Evolutionary conservation across 1,140 invertebrate species (phyloP).

Genomic region (Drosophila pachea): DNA sequence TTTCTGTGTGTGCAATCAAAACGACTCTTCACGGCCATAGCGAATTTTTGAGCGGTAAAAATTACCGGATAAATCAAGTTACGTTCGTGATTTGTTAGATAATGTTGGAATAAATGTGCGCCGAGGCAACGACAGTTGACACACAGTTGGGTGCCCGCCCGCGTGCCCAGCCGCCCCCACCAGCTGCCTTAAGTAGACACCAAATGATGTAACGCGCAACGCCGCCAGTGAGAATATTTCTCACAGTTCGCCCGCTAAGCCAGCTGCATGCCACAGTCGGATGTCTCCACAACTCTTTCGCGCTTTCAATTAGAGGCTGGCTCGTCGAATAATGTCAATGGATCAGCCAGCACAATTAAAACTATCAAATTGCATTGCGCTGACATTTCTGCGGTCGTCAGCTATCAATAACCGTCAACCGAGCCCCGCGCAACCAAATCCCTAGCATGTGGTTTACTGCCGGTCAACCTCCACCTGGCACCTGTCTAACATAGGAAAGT

Average conservation of each 20-base stretch:
- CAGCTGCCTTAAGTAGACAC: constrained; percentile 20
- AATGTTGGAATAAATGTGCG: constrained; percentile 76
- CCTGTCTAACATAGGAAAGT: background rate
- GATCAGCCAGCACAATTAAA: constrained; percentile 63
- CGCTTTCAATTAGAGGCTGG: constrained; percentile 55
- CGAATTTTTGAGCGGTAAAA: constrained; percentile 57
- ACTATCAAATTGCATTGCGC: constrained; percentile 45
- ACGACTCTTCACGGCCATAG: constrained; percentile 62
- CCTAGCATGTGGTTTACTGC: constrained; percentile 62
- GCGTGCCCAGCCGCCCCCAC: constrained; percentile 1
- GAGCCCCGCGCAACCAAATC: constrained; percentile 47
- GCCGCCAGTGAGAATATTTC: constrained; percentile 24
- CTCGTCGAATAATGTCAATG: constrained; percentile 64
- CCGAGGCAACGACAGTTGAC: constrained; percentile 36
- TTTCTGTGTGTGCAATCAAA: constrained; percentile 28
- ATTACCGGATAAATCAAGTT: constrained; percentile 79
- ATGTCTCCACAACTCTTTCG: constrained; percentile 36
- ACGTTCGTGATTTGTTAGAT: constrained; percentile 78
- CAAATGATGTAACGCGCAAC: constrained; percentile 30
- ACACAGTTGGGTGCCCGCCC: constrained; percentile 58
- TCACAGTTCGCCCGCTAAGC: constrained; percentile 11
- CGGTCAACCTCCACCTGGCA: background rate
- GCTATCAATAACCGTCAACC: constrained; percentile 63
- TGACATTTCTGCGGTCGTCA: constrained; percentile 51
- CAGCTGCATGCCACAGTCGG: constrained; percentile 9